Evolutionary conservation across 2,888 invertebrate species (phyloP).

Genomic region (Orchesellides sinensis): DNA sequence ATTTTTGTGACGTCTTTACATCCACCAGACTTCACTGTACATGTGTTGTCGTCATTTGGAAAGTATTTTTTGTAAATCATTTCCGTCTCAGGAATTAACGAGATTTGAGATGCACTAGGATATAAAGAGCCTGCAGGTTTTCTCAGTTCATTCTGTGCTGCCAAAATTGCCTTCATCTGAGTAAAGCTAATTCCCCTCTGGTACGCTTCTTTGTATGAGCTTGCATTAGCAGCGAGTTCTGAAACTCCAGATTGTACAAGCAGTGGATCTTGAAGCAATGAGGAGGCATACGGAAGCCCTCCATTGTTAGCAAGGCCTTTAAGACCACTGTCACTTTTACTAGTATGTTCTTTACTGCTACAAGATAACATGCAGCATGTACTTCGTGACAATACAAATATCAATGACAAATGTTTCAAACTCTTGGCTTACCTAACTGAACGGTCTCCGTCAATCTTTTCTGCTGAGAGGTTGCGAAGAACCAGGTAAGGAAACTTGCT

Average conservation of each 20-base stretch:
- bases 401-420: neutral
- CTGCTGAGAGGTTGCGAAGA: constrained; percentile 20
- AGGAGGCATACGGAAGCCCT: too few species aligned
- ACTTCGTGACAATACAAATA: neutral
- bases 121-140: constrained; percentile 58
- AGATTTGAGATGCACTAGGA: constrained; percentile 49
- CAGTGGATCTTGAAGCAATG: too few species aligned
- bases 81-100: constrained; percentile 49
- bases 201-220: too few species aligned
- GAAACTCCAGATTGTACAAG: too few species aligned
- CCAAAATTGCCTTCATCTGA: constrained; percentile 53
- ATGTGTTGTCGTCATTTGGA: constrained; percentile 15
- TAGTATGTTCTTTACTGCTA: neutral
- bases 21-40: too few species aligned
- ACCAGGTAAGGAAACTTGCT: constrained; percentile 54
- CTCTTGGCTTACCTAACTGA: neutral
- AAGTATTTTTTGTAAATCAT: constrained; percentile 46
- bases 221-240: too few species aligned
- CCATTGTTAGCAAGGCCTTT: too few species aligned
- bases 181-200: neutral
- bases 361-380: too few species aligned
- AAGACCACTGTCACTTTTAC: too few species aligned
- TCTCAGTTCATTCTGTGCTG: constrained; percentile 55
- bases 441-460: neutral
- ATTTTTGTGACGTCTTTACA: too few species aligned